Percentiles rank a stretch among this genome's conserved stretches.
Conservation (phyloP, 2,113 vertebrate genomes). For the Fregata magnificens region DNA sequence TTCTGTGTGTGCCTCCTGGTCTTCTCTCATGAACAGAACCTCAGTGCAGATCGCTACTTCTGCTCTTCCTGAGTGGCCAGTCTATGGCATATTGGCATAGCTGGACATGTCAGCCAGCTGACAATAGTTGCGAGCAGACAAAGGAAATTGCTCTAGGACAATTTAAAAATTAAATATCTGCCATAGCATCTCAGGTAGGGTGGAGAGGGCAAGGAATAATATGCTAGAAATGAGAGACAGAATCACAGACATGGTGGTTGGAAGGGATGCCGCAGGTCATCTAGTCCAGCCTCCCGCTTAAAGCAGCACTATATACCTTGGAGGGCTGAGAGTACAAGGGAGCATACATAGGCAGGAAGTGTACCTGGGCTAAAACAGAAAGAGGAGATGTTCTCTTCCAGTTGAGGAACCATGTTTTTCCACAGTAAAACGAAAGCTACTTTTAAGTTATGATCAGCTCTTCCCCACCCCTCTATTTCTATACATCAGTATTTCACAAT, state of each 20-base stretch:
- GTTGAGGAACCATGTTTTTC: not conserved
- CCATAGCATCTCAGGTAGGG: not conserved
- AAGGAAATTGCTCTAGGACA: not conserved
- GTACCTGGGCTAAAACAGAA: not conserved
- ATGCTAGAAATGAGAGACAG: not conserved
- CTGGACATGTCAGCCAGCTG: not conserved
- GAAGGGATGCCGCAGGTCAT: not conserved
- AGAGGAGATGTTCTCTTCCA: not conserved
- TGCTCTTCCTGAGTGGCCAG: not conserved
- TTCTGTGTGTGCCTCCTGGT: not conserved
- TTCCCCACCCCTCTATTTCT: not conserved
- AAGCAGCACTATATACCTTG: not conserved
- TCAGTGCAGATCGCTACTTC: not conserved
- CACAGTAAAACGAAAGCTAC: not conserved
- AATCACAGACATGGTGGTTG: not conserved
- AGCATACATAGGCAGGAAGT: not conserved
- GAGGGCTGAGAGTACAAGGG: not conserved
- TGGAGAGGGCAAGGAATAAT: not conserved
- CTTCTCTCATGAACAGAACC: not conserved
- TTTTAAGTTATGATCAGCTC: not conserved
- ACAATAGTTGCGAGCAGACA: not conserved
- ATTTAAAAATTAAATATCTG: not conserved
- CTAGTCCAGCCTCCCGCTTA: not conserved
- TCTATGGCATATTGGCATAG: not conserved
- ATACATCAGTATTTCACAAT: not conserved